phyloP scores from a whole-genome alignment of 2,888 invertebrate species.

The Cephonodes hylas region DNA sequence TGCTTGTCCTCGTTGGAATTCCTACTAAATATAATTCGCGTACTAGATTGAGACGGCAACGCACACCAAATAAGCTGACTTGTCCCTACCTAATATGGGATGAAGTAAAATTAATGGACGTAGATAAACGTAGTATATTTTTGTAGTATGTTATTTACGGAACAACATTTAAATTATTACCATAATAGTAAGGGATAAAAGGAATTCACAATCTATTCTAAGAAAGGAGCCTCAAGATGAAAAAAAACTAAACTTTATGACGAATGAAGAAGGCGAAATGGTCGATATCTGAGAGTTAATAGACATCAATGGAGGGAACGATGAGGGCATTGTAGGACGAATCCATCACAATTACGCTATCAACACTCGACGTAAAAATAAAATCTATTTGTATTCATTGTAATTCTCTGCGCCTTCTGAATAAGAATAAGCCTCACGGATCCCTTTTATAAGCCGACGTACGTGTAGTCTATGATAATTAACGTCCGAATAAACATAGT shows the following conservation, averaged over 20 bases:
- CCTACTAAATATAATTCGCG: slow-evolving; percentile 21
- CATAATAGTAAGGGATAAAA: too few relatives aligned
- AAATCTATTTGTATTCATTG: slow-evolving; percentile 34
- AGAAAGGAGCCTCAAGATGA: too few relatives aligned
- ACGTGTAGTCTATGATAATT: slow-evolving; percentile 35
- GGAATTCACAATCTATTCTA: too few relatives aligned
- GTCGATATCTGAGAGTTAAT: slow-evolving; percentile 41
- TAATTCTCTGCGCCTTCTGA: slow-evolving; percentile 38
- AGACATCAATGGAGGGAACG: slow-evolving; percentile 33
- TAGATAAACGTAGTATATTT: too few relatives aligned
- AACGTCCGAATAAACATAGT: slow-evolving; percentile 37
- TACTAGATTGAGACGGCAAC: slow-evolving; percentile 32
- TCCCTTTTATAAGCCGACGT: slow-evolving; percentile 43
- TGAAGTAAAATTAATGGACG: slow-evolving; percentile 38
- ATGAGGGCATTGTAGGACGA: slow-evolving; percentile 42
- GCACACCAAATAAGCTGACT: slow-evolving; percentile 63
- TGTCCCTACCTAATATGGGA: slow-evolving; percentile 50
- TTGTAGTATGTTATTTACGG: too few relatives aligned
- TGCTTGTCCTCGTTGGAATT: slow-evolving; percentile 43
- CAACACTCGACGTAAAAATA: slow-evolving; percentile 47
- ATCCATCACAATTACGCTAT: slow-evolving; percentile 52
- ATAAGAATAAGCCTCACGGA: slow-evolving; percentile 53
- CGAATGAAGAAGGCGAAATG: slow-evolving; percentile 18
- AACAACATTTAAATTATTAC: too few relatives aligned
- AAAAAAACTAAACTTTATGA: slow-evolving; percentile 16